These are phyloP conservation scores for Patagioenas fasciata DNA, from an alignment of 2,113 vertebrate genomes.

Conservation along the genomic window DNA sequence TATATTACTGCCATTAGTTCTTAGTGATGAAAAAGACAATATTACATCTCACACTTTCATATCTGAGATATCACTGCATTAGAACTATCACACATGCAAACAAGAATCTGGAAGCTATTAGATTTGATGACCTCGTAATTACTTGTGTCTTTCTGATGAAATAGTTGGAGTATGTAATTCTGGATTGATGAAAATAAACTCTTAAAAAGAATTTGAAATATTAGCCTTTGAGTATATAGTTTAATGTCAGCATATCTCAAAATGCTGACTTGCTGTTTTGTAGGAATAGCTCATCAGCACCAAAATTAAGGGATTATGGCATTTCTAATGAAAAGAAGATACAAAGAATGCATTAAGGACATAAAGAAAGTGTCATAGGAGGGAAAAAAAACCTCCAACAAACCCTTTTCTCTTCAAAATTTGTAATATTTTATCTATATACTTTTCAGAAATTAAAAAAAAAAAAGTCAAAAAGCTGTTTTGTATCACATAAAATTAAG, in stretches of 20 bases:
- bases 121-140: background rate
- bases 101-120: background rate
- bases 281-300: background rate
- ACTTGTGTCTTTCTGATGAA: background rate
- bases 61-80: background rate
- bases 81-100: background rate
- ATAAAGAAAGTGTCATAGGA: background rate
- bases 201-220: background rate
- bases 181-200: background rate
- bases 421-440: background rate
- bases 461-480: background rate
- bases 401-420: background rate
- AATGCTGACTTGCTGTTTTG: background rate
- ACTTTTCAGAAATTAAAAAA: background rate
- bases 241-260: background rate
- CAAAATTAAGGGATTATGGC: background rate
- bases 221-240: background rate
- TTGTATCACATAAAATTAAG: background rate
- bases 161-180: background rate
- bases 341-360: background rate
- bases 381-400: background rate
- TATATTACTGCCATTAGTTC: background rate
- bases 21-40: background rate
- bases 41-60: background rate
- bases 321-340: background rate